Percentiles rank a stretch among this genome's conserved stretches.
Evolutionary conservation across 2,113 vertebrate species (phyloP).

Genomic region (Lucifuga dentata): DNA sequence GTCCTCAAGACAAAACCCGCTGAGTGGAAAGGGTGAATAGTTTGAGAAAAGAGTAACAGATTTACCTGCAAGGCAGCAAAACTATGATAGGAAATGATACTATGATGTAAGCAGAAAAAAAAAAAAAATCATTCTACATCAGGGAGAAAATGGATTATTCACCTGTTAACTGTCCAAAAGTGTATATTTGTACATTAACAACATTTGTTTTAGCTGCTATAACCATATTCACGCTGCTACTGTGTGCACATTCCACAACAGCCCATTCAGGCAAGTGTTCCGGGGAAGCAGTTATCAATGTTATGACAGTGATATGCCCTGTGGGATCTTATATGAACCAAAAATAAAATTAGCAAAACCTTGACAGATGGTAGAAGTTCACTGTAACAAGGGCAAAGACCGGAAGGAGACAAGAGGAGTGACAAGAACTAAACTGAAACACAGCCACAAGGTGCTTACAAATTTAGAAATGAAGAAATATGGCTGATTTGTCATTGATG

Average conservation of each 20-base stretch:
- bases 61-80: too few species aligned
- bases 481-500: background rate
- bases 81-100: too few species aligned
- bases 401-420: background rate
- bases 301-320: background rate
- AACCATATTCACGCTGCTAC: background rate
- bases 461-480: too few species aligned
- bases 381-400: background rate
- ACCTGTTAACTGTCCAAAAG: background rate
- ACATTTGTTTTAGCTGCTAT: background rate
- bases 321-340: background rate
- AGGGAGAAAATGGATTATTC: too few species aligned
- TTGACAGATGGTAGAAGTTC: constrained; percentile 14
- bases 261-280: background rate
- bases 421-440: too few species aligned
- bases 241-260: too few species aligned
- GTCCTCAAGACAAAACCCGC: background rate
- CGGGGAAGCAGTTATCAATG: background rate
- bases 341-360: constrained; percentile 13
- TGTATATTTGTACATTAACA: background rate
- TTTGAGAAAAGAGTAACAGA: background rate
- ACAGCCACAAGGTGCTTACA: background rate
- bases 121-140: too few species aligned
- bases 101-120: too few species aligned
- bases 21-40: background rate